These are phyloP conservation scores for Diarsia mendica DNA, from an alignment of 2,888 invertebrate species.

Conservation along the genomic window DNA sequence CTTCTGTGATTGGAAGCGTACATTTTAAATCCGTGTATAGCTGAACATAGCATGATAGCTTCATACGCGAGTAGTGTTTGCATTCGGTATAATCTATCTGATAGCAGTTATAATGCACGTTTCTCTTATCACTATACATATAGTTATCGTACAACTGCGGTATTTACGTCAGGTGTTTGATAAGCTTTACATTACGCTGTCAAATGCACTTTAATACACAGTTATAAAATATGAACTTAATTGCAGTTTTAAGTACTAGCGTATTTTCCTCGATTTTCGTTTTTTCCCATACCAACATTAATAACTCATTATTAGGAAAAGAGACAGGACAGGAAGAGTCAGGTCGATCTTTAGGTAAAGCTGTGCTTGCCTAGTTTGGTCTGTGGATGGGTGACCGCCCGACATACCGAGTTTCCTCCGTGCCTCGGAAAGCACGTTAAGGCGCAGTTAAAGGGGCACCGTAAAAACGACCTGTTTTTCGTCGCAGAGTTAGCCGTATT, in stretches of 20 bases:
- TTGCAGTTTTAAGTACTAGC: background rate
- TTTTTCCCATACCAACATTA: background rate
- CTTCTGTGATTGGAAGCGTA: too few species aligned
- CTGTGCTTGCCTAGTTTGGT: too few species aligned
- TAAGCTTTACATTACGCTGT: slow-evolving; percentile 33
- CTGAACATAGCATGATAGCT: slow-evolving; percentile 4
- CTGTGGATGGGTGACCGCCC: too few species aligned
- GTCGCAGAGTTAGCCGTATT: too few species aligned
- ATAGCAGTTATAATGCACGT: slow-evolving; percentile 38
- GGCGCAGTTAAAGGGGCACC: too few species aligned
- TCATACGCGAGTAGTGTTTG: slow-evolving; percentile 11
- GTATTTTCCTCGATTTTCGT: background rate
- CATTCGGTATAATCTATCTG: slow-evolving; percentile 28
- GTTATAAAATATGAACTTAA: background rate
- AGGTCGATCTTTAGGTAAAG: too few species aligned
- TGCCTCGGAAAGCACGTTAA: too few species aligned
- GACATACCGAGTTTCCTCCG: too few species aligned
- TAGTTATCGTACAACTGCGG: slow-evolving; percentile 6
- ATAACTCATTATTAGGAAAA: background rate
- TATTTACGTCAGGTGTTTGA: slow-evolving; percentile 33
- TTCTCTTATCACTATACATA: slow-evolving; percentile 24
- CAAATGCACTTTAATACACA: slow-evolving; percentile 40
- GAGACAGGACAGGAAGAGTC: too few species aligned
- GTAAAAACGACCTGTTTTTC: too few species aligned
- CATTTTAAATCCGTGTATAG: background rate